Conservation (phyloP, 2,113 vertebrate genomes). For the Agapornis roseicollis region DNA sequence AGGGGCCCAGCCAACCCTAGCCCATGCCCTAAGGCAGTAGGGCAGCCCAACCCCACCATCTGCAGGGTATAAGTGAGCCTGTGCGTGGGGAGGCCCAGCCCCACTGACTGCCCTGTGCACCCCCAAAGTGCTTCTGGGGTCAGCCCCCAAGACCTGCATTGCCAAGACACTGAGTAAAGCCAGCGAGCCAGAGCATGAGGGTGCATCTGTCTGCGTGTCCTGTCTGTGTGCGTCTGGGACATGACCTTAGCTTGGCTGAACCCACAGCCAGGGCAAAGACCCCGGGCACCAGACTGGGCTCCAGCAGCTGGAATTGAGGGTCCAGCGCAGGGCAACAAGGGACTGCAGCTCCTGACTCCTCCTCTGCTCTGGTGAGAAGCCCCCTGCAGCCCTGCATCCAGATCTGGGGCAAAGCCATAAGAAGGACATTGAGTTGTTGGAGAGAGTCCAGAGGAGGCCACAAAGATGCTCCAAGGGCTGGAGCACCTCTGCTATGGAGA, state of each 20-base stretch:
- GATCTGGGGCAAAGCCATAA: background rate
- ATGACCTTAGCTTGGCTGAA: background rate
- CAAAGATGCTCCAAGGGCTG: rapidly evolving
- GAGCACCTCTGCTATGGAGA: background rate
- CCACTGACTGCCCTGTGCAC: rapidly evolving
- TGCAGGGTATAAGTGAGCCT: background rate
- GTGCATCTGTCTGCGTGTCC: background rate
- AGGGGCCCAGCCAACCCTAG: rapidly evolving
- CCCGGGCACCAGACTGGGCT: background rate
- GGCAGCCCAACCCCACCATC: background rate
- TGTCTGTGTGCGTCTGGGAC: background rate
- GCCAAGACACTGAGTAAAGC: background rate
- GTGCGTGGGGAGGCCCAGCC: background rate
- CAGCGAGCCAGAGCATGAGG: rapidly evolving
- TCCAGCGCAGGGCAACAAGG: background rate
- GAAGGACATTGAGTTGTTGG: background rate
- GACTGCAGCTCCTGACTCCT: background rate
- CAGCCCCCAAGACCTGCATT: rapidly evolving
- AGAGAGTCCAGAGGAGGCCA: background rate
- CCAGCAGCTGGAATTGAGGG: background rate
- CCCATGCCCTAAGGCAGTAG: background rate
- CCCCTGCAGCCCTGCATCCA: background rate
- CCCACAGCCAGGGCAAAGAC: background rate
- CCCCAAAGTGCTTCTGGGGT: background rate
- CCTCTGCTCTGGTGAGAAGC: background rate